Base-by-base conservation (phyloP, 2,888 invertebrate species). In the Beris chalybata region DNA sequence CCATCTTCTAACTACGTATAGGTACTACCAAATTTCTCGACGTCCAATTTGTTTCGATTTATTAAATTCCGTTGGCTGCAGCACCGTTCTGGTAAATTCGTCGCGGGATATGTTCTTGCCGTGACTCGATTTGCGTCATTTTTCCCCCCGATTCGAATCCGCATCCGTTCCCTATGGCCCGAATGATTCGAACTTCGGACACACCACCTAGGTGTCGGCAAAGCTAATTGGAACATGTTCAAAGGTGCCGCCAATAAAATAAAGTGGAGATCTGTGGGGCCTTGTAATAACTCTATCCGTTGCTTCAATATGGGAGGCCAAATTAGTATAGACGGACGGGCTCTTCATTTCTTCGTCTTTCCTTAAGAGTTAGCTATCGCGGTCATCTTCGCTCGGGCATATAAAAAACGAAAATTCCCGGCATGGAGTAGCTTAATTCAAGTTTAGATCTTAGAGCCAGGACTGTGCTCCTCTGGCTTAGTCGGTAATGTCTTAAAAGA, bases 181-280 rank as follows among this genome's bases (percentile, higher is more conserved):
- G 56, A 15, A 56, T 47, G 56, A 56, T 47, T 45, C 38, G 56
- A 44, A 45, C 31, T 47, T 48, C 53, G 45, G 29, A 31, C 30
- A 50, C 61, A 65, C 48, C 65, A 64, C 67, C 59, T 61, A 70
- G 68, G 69, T 69, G 71, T 69, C 69, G 71, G 70, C 70, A 70
- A 71, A 73, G 71, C 73, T 74, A 74, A 73, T 73, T 73, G 73
- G 73, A 72, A 73, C 72, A 74, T 72, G 70, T 69, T 73, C 73
- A 73, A 73, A 74, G 72, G 70, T 54, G 70, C 73, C 73, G 73
- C 71, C 72, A 72, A 73, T 73, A 72, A 72, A 72, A 71, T 72
- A 71, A 71, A 73, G 71, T 71, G 71, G 70, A 71, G 59, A 71
- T 72, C 72, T 71, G 71, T 71, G 72, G 70, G 71, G 70, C 56